Percentiles rank a stretch among this genome's conserved stretches.
Evolutionary conservation across 92 coral and sea anemone genomes (phyloP).

Genomic region (Palythoa grandis): DNA sequence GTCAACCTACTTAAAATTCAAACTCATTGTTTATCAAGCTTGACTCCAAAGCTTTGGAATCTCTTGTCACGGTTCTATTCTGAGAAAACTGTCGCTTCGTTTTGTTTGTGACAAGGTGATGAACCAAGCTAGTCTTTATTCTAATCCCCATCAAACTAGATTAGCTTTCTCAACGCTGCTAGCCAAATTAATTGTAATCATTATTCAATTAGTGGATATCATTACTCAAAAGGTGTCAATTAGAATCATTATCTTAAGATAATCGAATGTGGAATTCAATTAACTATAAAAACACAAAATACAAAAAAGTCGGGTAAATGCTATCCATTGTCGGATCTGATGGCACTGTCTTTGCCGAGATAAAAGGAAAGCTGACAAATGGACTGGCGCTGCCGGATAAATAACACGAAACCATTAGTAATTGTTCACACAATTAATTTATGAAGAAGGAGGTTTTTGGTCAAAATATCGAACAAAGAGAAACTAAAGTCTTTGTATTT

Average conservation of each 20-base stretch:
- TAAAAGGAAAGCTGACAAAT: slow-evolving; percentile 76
- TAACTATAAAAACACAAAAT: slow-evolving; percentile 83
- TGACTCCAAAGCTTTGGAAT: slow-evolving; percentile 33
- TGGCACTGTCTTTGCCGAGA: slow-evolving; percentile 65
- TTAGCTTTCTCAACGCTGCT: slow-evolving; percentile 47
- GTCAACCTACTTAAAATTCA: slow-evolving; percentile 72
- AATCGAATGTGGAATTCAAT: slow-evolving; percentile 99
- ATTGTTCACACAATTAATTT: slow-evolving; percentile 56
- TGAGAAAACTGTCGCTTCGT: slow-evolving; percentile 17
- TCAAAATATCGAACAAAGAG: slow-evolving; percentile 25
- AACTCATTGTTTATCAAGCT: slow-evolving; percentile 64
- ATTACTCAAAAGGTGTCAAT: slow-evolving; percentile 94
- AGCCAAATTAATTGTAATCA: slow-evolving; percentile 86
- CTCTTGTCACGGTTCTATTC: slow-evolving; percentile 40
- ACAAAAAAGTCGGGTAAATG: slow-evolving; percentile 70
- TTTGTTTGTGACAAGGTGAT: slow-evolving; percentile 30
- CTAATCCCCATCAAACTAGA: slow-evolving; percentile 37
- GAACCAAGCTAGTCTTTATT: slow-evolving; percentile 17
- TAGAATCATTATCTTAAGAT: slow-evolving; percentile 95
- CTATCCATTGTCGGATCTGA: slow-evolving; percentile 74
- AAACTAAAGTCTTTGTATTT: slow-evolving; percentile 11
- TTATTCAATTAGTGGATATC: slow-evolving; percentile 94
- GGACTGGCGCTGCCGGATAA: slow-evolving; percentile 73
- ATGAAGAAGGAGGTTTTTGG: slow-evolving; percentile 37
- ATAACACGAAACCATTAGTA: slow-evolving; percentile 70